Base-by-base conservation (phyloP, 1,140 invertebrate genomes). In the Drosophila mayri region DNA sequence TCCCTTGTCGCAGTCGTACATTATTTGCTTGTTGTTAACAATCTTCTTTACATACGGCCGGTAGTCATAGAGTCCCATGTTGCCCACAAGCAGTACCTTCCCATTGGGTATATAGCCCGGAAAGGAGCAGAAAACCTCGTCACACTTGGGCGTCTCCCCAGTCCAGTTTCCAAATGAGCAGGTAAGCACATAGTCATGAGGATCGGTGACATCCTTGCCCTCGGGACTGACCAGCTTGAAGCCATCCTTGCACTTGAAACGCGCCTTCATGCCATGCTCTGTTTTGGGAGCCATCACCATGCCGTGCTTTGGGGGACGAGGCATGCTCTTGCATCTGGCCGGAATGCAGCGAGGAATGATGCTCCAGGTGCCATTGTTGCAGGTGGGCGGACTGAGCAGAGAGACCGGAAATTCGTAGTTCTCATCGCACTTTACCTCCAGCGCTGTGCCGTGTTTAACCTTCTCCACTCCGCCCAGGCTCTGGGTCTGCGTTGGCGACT, bases 31-130 rank as follows among this genome's bases (percentile, higher is more conserved):
- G 88, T 99, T 99, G 92, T 98, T 98, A 1, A 95, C 95, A n/a
- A 96, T 94, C 94, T 98, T 98, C 83, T 95, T 96, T 0, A 99
- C 98, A 90, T 99, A 99, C 0, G 98, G 97, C n/a, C 98, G 93
- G 91, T 99, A 99, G 92, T 99, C 98, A 92, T 99, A 99, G 37
- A 98, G 94, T 0, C 98, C 98, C 97, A 99, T 99, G 86, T 98
- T 98, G 4, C 98, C 98, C 3, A 99, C 98, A 1, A 99, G 93
- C 14, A 99, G 94, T 0, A 99, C 97, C 92, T 98, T 97, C 10
- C 98, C 98, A 83, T 99, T 96, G 55, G 96, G 94, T 46, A 99
- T 96, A 68, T 96, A 96, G 2, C 98, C 98, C 18, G 98, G 98
- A 92, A 98, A 99, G 0, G 97, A 96, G 92, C 98, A 99, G 84